Conservation (phyloP, 2,113 vertebrate genomes). For the Alligator sinensis region DNA sequence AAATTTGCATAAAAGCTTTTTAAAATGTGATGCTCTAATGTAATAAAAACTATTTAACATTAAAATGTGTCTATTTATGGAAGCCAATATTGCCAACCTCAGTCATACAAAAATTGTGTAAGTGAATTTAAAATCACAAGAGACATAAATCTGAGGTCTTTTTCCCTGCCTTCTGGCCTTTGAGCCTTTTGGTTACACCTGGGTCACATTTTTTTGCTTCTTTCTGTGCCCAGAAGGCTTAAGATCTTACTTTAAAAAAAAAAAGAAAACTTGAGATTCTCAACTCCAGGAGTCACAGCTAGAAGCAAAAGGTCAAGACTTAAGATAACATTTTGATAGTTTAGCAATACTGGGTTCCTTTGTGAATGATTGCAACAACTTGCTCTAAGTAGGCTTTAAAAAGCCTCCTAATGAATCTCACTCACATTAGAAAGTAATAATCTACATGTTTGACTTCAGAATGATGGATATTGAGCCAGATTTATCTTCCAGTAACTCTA, state of each 20-base stretch:
- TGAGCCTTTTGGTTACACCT: neutral
- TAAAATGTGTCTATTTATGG: neutral
- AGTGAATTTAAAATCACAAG: neutral
- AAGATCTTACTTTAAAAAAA: neutral
- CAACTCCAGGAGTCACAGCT: accelerated
- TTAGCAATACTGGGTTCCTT: neutral
- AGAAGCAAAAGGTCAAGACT: neutral
- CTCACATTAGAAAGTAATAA: neutral
- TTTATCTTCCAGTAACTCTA: neutral
- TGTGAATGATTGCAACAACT: neutral
- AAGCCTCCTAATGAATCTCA: neutral
- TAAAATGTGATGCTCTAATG: neutral
- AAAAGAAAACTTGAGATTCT: neutral
- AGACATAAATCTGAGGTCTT: neutral
- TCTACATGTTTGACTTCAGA: accelerated
- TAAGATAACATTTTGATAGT: neutral
- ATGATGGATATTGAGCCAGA: neutral
- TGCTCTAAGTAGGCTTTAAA: neutral
- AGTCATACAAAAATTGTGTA: neutral
- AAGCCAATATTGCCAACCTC: neutral
- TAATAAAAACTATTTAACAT: neutral
- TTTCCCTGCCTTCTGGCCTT: neutral
- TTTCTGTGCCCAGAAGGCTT: neutral
- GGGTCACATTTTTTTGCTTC: neutral
- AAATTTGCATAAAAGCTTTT: slow-evolving; percentile 27